Conservation (phyloP, 2,888 invertebrate genomes). For the Oscheius sp. region DNA sequence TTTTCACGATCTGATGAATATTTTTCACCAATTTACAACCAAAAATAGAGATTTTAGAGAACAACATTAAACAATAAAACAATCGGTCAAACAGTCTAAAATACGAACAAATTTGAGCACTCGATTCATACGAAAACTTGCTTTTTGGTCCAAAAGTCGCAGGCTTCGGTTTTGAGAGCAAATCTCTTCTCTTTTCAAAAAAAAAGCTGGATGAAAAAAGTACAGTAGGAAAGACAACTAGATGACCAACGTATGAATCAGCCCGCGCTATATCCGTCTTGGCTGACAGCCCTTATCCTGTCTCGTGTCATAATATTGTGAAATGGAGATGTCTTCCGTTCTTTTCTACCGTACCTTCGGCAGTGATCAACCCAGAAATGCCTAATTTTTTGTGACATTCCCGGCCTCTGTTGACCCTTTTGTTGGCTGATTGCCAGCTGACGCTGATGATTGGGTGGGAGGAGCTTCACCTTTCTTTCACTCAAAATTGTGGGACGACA, state of each 20-base stretch:
- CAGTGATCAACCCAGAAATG: background rate
- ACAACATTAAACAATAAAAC: no score
- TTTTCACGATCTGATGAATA: no score
- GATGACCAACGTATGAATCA: no score
- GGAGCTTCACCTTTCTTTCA: background rate
- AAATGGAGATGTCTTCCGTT: background rate
- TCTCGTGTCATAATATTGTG: background rate
- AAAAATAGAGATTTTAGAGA: no score
- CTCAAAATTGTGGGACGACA: background rate
- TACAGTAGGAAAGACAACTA: background rate
- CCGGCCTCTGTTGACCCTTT: conserved; percentile 7
- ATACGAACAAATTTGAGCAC: background rate
- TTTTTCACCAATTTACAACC: no score
- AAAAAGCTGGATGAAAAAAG: background rate
- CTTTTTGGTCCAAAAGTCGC: no score
- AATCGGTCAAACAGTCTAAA: background rate
- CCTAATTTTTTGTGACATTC: conserved; percentile 14
- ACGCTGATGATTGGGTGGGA: no score
- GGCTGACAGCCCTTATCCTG: background rate
- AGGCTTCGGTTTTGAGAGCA: no score
- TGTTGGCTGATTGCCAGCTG: conserved; percentile 4
- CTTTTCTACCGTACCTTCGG: background rate
- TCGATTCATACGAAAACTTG: no score
- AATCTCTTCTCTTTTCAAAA: background rate
- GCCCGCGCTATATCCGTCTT: background rate